Conservation (phyloP, 2,888 invertebrate genomes). For the Stenodema calcarata region DNA sequence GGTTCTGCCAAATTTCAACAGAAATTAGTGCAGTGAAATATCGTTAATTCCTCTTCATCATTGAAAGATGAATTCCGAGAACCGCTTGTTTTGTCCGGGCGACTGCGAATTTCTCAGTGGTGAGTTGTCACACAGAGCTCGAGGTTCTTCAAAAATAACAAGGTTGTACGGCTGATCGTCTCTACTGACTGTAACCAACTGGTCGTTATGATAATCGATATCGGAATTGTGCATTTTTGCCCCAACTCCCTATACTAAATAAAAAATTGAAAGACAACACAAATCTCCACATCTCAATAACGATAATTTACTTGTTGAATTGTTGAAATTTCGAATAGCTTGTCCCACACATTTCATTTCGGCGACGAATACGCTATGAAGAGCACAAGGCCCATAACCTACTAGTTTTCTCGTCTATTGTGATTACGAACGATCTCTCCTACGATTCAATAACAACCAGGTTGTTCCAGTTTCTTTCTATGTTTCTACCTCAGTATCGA, state of each 20-base stretch:
- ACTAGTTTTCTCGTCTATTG: no score
- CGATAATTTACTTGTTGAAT: no score
- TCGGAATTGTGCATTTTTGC: neutral
- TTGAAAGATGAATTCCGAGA: neutral
- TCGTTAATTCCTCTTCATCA: neutral
- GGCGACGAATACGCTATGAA: no score
- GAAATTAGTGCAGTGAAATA: neutral
- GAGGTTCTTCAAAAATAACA: neutral
- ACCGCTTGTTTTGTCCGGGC: neutral
- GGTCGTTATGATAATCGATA: neutral
- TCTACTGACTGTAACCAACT: neutral
- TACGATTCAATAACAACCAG: neutral
- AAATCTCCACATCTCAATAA: no score
- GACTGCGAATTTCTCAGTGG: neutral
- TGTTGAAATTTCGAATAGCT: no score
- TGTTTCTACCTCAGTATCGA: neutral
- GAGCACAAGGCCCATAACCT: no score
- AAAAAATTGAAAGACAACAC: no score
- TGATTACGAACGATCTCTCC: neutral
- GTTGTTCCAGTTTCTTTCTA: neutral
- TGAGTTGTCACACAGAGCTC: neutral
- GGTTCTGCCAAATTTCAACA: neutral
- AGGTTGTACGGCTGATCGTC: no score
- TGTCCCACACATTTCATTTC: no score
- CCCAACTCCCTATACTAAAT: no score